These are phyloP conservation scores for Scarus forsteni DNA, from an alignment of 2,797 vertebrate genomes.

Conservation along the genomic window DNA sequence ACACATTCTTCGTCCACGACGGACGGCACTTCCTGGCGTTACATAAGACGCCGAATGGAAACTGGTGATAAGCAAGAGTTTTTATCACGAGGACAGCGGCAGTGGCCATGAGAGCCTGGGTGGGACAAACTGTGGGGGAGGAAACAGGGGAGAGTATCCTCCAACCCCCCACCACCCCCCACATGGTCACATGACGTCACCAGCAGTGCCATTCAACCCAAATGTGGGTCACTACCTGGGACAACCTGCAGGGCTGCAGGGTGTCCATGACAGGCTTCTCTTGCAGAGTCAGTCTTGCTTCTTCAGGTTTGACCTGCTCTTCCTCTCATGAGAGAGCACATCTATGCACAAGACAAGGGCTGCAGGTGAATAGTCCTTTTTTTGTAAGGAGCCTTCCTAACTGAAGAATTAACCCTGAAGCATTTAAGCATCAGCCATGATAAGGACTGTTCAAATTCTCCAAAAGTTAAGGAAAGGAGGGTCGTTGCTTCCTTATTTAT, in stretches of 20 bases:
- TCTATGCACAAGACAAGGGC: too few relatives aligned
- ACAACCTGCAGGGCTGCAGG: slow-evolving; percentile 2
- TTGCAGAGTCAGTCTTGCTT: neutral
- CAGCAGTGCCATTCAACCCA: slow-evolving; percentile 10
- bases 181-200: slow-evolving; percentile 55
- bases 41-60: slow-evolving; percentile 78
- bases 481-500: too few relatives aligned
- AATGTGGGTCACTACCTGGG: slow-evolving; percentile 46
- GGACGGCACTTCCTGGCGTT: slow-evolving; percentile 70
- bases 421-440: too few relatives aligned
- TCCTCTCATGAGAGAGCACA: too few relatives aligned
- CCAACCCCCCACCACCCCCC: slow-evolving; percentile 32
- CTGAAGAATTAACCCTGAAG: too few relatives aligned
- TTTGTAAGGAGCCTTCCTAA: too few relatives aligned
- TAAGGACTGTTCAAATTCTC: too few relatives aligned
- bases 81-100: slow-evolving; percentile 68
- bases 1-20: slow-evolving; percentile 66
- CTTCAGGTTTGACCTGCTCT: too few relatives aligned
- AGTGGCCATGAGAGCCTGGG: slow-evolving; percentile 66
- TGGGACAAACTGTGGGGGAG: slow-evolving; percentile 46
- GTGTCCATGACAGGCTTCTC: neutral
- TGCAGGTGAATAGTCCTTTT: too few relatives aligned
- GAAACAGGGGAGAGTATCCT: slow-evolving; percentile 32
- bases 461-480: too few relatives aligned
- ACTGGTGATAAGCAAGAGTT: slow-evolving; percentile 72